Conservation (phyloP, 2,888 invertebrate genomes). For the Mesochorus sp. region DNA sequence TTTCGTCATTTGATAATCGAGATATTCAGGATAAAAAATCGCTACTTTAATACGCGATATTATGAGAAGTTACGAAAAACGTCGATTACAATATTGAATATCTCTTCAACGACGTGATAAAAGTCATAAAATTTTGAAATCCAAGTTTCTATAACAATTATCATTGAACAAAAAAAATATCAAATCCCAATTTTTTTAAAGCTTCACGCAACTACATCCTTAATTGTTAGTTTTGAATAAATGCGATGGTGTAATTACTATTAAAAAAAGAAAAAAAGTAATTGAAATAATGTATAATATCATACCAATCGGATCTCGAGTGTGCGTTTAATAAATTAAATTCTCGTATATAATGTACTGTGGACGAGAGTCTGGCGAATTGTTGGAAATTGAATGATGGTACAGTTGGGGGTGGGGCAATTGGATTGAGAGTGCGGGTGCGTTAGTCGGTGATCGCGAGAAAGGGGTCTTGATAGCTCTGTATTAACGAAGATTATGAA, state of each 20-base stretch:
- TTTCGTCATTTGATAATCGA: no score
- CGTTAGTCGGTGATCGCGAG: slow-evolving; percentile 1
- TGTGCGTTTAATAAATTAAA: slow-evolving; percentile 24
- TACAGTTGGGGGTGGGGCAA: slow-evolving; percentile 39
- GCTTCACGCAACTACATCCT: no score
- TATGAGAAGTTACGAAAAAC: no score
- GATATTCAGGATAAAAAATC: no score
- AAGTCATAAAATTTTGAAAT: no score
- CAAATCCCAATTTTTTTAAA: not conserved
- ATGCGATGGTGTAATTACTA: not conserved
- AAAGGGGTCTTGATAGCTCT: slow-evolving; percentile 27
- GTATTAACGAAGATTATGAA: slow-evolving; percentile 43
- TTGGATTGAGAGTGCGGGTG: slow-evolving; percentile 37
- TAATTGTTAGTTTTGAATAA: no score
- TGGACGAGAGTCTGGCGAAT: slow-evolving; percentile 43
- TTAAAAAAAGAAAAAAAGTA: not conserved
- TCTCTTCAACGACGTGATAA: no score
- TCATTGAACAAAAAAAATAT: not conserved
- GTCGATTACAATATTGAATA: no score
- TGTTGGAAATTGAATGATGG: slow-evolving; percentile 59
- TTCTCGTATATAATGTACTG: not conserved
- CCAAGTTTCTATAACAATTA: no score
- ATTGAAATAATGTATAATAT: not conserved
- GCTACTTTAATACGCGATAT: no score
- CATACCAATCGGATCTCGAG: not conserved